A percentile compares a stretch with the other conserved stretches of the same genome.
phyloP scores from a whole-genome alignment of 2,113 vertebrate species.

The Puntigrus tetrazona region DNA sequence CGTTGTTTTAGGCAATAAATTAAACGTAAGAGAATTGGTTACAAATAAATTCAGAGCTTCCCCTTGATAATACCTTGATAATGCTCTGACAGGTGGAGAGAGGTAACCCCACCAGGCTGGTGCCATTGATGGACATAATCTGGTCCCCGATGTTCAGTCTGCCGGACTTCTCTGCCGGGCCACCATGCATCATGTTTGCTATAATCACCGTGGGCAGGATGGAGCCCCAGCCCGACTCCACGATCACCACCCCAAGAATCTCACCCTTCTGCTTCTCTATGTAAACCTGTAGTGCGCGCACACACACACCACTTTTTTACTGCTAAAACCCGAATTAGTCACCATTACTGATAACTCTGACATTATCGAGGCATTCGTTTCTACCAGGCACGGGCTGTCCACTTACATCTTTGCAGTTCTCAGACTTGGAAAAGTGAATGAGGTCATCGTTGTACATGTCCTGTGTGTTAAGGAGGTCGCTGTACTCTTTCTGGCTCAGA shows the following conservation, averaged over 20 bases:
- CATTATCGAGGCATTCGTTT: neutral
- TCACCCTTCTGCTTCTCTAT: slow-evolving; percentile 97
- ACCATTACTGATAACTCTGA: neutral
- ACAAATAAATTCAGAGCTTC: no score
- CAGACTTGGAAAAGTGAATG: slow-evolving; percentile 96
- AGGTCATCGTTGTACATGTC: slow-evolving; percentile 99
- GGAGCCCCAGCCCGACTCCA: slow-evolving; percentile 98
- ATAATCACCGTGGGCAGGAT: slow-evolving; percentile 98
- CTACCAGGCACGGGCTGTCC: neutral
- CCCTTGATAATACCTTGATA: slow-evolving; percentile 85
- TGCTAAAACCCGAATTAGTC: neutral
- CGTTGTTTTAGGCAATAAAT: neutral
- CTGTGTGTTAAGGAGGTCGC: slow-evolving; percentile 93
- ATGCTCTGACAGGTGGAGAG: slow-evolving; percentile 99
- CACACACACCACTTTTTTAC: slow-evolving; percentile 20
- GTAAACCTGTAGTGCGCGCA: slow-evolving; percentile 77
- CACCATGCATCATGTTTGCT: slow-evolving; percentile 98
- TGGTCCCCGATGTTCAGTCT: slow-evolving; percentile 95
- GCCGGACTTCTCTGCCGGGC: slow-evolving; percentile 93
- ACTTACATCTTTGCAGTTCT: slow-evolving; percentile 97
- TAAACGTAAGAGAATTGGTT: neutral
- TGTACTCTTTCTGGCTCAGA: slow-evolving; percentile 96
- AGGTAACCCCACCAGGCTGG: slow-evolving; percentile 94
- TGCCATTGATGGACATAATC: slow-evolving; percentile 98
- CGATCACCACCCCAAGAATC: slow-evolving; percentile 93